Base-by-base conservation (phyloP, 92 coral and sea anemone species). In the Metridium senile region DNA sequence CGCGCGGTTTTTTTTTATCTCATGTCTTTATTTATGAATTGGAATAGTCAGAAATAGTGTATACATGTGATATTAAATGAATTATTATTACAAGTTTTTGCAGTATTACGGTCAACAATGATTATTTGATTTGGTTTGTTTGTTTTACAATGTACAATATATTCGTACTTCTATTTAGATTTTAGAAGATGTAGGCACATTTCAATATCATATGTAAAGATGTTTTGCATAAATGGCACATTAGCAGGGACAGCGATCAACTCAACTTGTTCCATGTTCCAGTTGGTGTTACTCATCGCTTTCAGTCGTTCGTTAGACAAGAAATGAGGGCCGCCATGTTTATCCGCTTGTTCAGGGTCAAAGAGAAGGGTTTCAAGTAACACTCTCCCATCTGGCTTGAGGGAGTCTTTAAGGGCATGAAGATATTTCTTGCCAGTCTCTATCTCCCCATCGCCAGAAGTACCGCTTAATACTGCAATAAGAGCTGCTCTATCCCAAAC, bases 401-500 rank as follows among this genome's bases (percentile, higher is more conserved):
- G 82, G 20, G 68, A 39, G n/a, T 64, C 75, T 23, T 47, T 71
- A 10, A 81, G 31, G 0, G 81, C 86, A 17, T 86, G 20, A 22
- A 86, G 77, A 21, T 86, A 86, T 21, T 45, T 75, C 53, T 65
- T 81, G 13, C 80, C 85, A 0, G 58, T 56, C 0, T 68, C 66
- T 25, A 79, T 45, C 9, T 58, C 63, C n/a, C 28, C 25, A 21
- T 81, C 90, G 25, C 58, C 74, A 28, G 79, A 25, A 29, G 31
- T 46, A 20, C 34, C 75, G 19, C 20, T 33, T 13, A 70, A 20
- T 56, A 70, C 66, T 21, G 90, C 81, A 25, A 83, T 75, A 27
- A 86, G 70, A 7, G 90, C 77, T 20, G 82, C 86, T 35, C 90
- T 74, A 65, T 86, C 90, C 90, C 90, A 86, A 11, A 86, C 67